A percentile compares a stretch with the other conserved stretches of the same genome.
Conservation (phyloP, 2,113 vertebrate genomes). For the Cepphus grylle region DNA sequence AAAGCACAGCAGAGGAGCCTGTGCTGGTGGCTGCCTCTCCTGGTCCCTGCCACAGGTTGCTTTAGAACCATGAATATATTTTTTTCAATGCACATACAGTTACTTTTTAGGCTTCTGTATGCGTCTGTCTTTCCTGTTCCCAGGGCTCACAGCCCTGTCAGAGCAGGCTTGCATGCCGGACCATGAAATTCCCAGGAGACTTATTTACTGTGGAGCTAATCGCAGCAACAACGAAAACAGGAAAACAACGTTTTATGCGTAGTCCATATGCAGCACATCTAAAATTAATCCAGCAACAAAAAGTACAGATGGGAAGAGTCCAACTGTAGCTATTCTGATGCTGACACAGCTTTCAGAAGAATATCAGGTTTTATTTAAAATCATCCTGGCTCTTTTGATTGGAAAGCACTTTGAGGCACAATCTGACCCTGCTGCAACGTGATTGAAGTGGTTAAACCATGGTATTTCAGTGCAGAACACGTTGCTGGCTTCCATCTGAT, state of each 20-base stretch:
- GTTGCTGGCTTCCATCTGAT: neutral
- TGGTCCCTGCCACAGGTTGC: neutral
- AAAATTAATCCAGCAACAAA: constrained; percentile 24
- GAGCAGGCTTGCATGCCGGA: neutral
- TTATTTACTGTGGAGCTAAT: neutral
- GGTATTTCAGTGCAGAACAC: neutral
- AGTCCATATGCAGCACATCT: neutral
- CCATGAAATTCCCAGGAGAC: neutral
- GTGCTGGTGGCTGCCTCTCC: neutral
- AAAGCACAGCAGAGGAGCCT: neutral
- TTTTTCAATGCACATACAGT: accelerated
- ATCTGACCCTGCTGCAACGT: neutral
- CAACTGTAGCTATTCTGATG: neutral
- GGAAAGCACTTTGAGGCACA: neutral
- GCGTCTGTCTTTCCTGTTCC: neutral
- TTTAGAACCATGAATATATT: accelerated
- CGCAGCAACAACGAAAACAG: neutral
- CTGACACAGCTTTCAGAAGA: neutral
- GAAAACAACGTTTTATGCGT: neutral
- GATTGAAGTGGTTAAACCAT: neutral
- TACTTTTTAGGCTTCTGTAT: neutral
- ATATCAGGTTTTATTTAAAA: neutral
- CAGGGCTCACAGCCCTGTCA: neutral
- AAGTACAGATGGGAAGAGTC: neutral
- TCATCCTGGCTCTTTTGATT: neutral